These are phyloP conservation scores for Cyanoramphus novaezelandiae DNA, from an alignment of 2,113 vertebrate species.

Conservation along the genomic window DNA sequence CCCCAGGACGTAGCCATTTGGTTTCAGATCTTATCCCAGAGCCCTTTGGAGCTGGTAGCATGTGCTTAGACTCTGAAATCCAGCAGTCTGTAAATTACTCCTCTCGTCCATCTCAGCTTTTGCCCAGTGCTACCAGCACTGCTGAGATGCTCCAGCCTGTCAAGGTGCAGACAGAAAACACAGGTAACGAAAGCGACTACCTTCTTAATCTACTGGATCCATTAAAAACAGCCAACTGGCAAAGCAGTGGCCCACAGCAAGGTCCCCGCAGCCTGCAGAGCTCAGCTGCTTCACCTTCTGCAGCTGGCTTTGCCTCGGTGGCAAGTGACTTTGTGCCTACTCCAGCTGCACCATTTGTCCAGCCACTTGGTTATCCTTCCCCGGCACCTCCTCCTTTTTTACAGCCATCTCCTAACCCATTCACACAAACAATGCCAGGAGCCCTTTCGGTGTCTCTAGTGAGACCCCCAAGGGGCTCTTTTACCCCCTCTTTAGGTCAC, in stretches of 20 bases:
- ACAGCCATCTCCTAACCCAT: constrained; percentile 84
- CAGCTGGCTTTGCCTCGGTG: not conserved
- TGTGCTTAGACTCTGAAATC: constrained; percentile 68
- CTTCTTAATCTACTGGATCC: constrained; percentile 92
- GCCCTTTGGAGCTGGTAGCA: constrained; percentile 35
- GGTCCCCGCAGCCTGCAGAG: not conserved
- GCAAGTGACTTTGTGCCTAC: constrained; percentile 47
- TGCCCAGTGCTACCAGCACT: not conserved
- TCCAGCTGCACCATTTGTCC: constrained; percentile 52
- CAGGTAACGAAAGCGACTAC: constrained; percentile 62
- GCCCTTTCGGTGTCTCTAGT: constrained; percentile 68
- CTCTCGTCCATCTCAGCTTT: not conserved
- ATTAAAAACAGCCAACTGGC: constrained; percentile 65
- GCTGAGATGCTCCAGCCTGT: constrained; percentile 77
- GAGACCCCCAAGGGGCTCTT: constrained; percentile 72
- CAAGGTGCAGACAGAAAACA: constrained; percentile 50
- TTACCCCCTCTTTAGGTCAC: constrained; percentile 76
- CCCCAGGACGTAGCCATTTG: not conserved
- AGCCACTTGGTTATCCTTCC: constrained; percentile 72
- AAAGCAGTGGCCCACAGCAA: not conserved
- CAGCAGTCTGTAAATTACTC: constrained; percentile 67
- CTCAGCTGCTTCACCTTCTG: not conserved
- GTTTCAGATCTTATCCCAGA: constrained; percentile 52
- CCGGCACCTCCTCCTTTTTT: constrained; percentile 65
- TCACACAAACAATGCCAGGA: constrained; percentile 72